phyloP scores from a whole-genome alignment of 1,140 invertebrate species.

The Vanessa tameamea region DNA sequence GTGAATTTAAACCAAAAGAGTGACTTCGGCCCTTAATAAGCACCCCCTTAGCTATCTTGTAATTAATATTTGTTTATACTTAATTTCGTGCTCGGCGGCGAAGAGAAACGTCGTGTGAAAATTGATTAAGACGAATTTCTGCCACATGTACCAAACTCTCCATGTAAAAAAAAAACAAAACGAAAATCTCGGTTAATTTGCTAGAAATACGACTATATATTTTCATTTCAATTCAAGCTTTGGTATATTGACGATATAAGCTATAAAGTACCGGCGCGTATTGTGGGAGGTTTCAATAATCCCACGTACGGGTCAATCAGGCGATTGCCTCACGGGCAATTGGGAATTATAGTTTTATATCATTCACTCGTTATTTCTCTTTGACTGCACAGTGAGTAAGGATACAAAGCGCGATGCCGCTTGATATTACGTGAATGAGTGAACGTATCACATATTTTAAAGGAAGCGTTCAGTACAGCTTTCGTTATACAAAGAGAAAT shows the following conservation, averaged over 20 bases:
- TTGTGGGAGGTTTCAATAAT: slow-evolving; percentile 31
- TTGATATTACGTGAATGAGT: neutral
- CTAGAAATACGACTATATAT: neutral
- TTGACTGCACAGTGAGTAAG: slow-evolving; percentile 28
- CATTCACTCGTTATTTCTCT: slow-evolving; percentile 28
- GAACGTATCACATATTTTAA: neutral
- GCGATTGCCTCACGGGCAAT: slow-evolving; percentile 34
- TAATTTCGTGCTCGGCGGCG: no score
- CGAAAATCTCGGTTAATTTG: no score
- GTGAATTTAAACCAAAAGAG: no score
- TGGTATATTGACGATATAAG: slow-evolving; percentile 4
- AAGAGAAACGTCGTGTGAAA: no score
- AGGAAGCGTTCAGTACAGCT: neutral
- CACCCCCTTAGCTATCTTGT: no score
- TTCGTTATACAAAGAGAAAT: neutral
- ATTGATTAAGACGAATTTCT: no score
- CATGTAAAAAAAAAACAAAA: no score
- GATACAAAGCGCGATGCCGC: slow-evolving; percentile 17
- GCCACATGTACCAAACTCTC: no score
- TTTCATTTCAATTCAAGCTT: slow-evolving; percentile 7
- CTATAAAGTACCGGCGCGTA: slow-evolving; percentile 5
- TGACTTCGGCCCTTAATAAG: no score
- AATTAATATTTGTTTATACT: no score
- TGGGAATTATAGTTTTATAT: slow-evolving; percentile 28
- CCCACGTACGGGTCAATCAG: slow-evolving; percentile 30